Base-by-base conservation (phyloP, 1,140 invertebrate species). In the Caenorhabditis brenneri region DNA sequence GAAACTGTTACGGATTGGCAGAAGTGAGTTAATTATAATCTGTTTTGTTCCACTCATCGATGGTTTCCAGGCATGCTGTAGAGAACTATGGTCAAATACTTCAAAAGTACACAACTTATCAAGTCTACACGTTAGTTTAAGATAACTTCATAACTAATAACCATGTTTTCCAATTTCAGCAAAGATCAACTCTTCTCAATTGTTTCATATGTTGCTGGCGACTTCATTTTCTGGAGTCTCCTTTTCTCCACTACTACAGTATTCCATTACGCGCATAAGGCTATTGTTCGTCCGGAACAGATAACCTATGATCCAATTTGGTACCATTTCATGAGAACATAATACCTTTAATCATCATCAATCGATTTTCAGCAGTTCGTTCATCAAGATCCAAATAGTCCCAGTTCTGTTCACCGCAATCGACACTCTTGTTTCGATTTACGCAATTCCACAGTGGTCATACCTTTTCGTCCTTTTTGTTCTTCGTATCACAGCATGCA, bases 171-270 rank as follows among this genome's bases (percentile, higher is more conserved):
- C 22, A 2, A 15, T 10, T 65, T 65, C 36, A 74, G 65, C 22
- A 74, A 42, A 29, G 65, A 74, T 15, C 65, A 74, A 42, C n/a
- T 74, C 19, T 74, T 74, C 36, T 74, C 65, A 7, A 74, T 74
- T 46, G 65, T 74, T 0, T 74, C 65, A 2, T 74, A 74, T 74
- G 36, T 74, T 1, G 36, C 48, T 49, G 81, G 81, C 49, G 81
- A 60, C 29, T 82, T 65, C n/a, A 24, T 69, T 36, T 82, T 48
- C 55, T 82, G 36, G 81, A 82, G 58, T 82, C 33, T 74, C 19
- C 55, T 51, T 19, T 82, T 81, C 33, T 80, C 46, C 0, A 49
- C 46, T n/a, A 36, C 19, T 39, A 51, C 46, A 16, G 46, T 80
- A 31, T 80, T 81, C 33, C 58, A 69, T 16, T 82, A 48, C 22